Percentiles rank a stretch among this genome's conserved stretches.
Evolutionary conservation across 2,888 invertebrate species (phyloP).

Genomic region (Steinernema carpocapsae): DNA sequence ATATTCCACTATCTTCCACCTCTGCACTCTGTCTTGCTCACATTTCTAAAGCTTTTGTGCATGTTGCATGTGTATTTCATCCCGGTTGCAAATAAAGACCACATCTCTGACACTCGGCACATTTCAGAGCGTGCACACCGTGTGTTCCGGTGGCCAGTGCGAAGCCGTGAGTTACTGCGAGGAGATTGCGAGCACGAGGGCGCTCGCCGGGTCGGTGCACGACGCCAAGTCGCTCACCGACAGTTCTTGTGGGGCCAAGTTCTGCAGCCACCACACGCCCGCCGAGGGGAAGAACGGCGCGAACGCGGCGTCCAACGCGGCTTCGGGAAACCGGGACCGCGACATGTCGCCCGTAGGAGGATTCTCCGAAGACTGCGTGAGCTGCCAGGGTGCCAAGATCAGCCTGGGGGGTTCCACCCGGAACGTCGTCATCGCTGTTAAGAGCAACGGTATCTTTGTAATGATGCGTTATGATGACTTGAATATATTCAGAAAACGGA

Average conservation of each 20-base stretch:
- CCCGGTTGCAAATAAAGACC: background rate
- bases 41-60: conserved; percentile 15
- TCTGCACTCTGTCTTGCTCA: conserved; percentile 13
- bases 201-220: conserved; percentile 61
- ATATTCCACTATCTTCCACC: background rate
- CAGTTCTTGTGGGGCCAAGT: conserved; percentile 40
- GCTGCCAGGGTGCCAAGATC: background rate
- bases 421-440: conserved; percentile 33
- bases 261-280: conserved; percentile 15
- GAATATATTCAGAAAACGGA: conserved; percentile 40
- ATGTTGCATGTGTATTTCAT: conserved; percentile 10
- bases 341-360: conserved; percentile 10
- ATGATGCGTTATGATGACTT: too few relatives aligned
- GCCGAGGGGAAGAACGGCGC: background rate
- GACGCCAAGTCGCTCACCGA: conserved; percentile 59
- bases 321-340: conserved; percentile 12
- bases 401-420: conserved; percentile 14
- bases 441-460: conserved; percentile 35
- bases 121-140: conserved; percentile 63
- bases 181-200: conserved; percentile 57
- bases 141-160: conserved; percentile 56
- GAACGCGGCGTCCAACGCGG: background rate
- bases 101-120: background rate
- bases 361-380: background rate
- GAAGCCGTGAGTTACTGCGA: conserved; percentile 56